Evolutionary conservation across 2,113 vertebrate genomes (phyloP), one percentile per base, ranked within the genome.

Genomic region (Eidolon helvum): DNA sequence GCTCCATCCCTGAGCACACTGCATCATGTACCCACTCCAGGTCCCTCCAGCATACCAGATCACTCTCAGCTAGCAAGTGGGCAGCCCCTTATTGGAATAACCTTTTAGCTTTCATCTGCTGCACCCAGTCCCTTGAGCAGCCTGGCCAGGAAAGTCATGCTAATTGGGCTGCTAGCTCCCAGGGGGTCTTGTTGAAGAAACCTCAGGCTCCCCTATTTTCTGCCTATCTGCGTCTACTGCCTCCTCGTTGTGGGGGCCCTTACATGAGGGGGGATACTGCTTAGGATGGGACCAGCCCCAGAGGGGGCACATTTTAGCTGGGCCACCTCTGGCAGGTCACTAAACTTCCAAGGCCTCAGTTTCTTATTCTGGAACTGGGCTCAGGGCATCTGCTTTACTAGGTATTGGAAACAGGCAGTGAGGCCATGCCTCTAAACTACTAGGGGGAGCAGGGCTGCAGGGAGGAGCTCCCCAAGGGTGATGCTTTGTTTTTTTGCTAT

Each of bases 81-180:
- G 92, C 28, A 63, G 91, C 80, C 30, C 21, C 92, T 96, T 87
- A n/a, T 53, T 95, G 96, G 88, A 97, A 98, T 94, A 98, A 98
- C 95, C 97, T 98, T 97, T 98, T 94, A 65, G 96, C 92, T 98
- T 98, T 98, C 97, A 89, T 97, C 95, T 93, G 95, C 96, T 21
- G 11, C 38, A 87, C n/a, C 48, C 14, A 38, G 43, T 96, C 95
- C 98, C 95, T 86, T 16, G 74, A 95, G 90, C 92, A 77, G 97
- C 50, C 96, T 88, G n/a, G 28, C 92, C 16, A 18, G 96, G 97
- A 98, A 96, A 48, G 50, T 86, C 35, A 40, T 30, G 11, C 95
- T 98, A 97, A 98, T 92, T 96, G 95, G 90, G 92, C 75, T 84
- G 97, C 94, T 80, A 91, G 95, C 92, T 91, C 95, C 90, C 91